Evolutionary conservation across 1,140 invertebrate genomes (phyloP), one percentile per base, ranked within the genome.

Genomic region (Scylla paramamosain): DNA sequence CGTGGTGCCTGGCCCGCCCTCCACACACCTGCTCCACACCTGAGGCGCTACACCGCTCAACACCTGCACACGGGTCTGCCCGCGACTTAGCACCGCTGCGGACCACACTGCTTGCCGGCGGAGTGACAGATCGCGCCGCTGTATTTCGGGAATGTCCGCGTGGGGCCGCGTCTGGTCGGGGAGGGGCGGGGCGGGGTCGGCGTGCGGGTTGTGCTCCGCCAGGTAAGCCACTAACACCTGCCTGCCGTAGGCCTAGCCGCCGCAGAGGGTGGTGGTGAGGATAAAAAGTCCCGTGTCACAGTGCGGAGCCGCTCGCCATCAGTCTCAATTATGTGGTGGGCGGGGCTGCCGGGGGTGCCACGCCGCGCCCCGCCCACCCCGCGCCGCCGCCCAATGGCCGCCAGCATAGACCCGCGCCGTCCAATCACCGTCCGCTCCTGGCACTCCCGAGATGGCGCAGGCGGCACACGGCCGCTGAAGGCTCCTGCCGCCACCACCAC

Each of bases 251-350:
- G 94, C 94, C 94, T 95, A 92, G 90, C 87, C 39, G n/a, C 77
- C 89, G 67, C 84, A 29, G 88, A 67, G 39, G 77, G 59, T 46
- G 45, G 90, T 95, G 39, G 82, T 95, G 77, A 29, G 94, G 94
- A 95, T 95, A 95, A 95, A 95, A 95, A 95, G 90, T 92, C 94
- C 90, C 31, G 94, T 92, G 94, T 95, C 94, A 95, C 94, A 95
- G 90, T 95, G 94, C 28, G 90, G 82, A 8, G 45, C 45, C n/a
- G n/a, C 46, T 46, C 94, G 32, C 94, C 94, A 95, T 95, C 94
- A 95, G 32, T 95, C 94, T 95, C 94, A 91, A 95, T 95, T 95
- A 95, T 92, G 94, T 92, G 90, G 89, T 84, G 94, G 94, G 94
- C 90, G 94, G 89, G 45, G 94, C 52, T 77, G 6, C 14, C 32